phyloP scores from a whole-genome alignment of 2,888 invertebrate species.

The Mystacides longicornis region DNA sequence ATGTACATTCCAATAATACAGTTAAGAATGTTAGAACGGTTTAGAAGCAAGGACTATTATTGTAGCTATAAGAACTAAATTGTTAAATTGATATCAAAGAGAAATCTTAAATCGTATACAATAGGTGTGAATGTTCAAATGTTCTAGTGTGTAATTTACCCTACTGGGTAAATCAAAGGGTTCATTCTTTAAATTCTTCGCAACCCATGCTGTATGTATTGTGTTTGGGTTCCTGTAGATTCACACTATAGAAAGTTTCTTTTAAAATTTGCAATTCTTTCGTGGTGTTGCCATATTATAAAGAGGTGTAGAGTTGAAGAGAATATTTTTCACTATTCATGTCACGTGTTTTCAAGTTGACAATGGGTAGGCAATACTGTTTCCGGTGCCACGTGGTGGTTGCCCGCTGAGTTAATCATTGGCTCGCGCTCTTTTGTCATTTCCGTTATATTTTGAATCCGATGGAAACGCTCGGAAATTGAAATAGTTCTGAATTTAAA shows the following conservation, averaged over 20 bases:
- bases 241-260: no score
- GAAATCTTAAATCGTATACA: neutral
- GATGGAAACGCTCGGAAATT: neutral
- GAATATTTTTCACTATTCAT: no score
- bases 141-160: neutral
- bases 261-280: no score
- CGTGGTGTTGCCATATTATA: no score
- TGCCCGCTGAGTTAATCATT: conserved; percentile 21
- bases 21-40: no score
- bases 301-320: no score
- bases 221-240: no score
- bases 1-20: no score
- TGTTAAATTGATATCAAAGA: neutral
- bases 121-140: neutral
- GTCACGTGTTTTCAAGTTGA: conserved; percentile 14
- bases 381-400: conserved; percentile 15
- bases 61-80: neutral
- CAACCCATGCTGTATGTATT: no score
- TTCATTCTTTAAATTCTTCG: neutral
- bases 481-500: neutral
- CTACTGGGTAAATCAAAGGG: neutral
- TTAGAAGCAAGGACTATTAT: no score
- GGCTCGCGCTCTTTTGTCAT: conserved; percentile 20
- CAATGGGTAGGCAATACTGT: conserved; percentile 2
- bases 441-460: conserved; percentile 12